Evolutionary conservation across 2,113 vertebrate genomes (phyloP), one percentile per base, ranked within the genome.

Genomic region (Cyprinodon variegatus): DNA sequence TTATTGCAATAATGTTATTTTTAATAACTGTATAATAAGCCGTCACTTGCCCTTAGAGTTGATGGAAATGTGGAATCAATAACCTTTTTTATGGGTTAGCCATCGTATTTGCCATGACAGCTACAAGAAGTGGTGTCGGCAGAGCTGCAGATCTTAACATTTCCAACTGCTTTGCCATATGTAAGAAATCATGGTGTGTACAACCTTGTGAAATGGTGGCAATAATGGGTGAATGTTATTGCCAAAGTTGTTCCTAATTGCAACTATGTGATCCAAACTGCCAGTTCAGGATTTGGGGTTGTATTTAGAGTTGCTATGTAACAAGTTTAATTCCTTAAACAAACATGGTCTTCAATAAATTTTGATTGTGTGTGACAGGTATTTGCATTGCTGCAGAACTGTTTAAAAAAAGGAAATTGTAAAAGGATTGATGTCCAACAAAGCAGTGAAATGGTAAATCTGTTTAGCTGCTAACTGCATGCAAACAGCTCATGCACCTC

Each of bases 1-100:
- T 93, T 77, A 76, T 74, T 91, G 86, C 60, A 90, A 92, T 92
- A 86, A 93, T 93, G 86, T 90, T 83, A 76, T 88, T 90, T 93
- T 92, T 88, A 93, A 93, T 90, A 93, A 90, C 84, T 84, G 69
- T 86, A 90, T 89, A 89, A 85, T 88, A 88, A 87, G 76, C 76
- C 83, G 68, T 86, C 61, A 64, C 64, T 77, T 89, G 72, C 83
- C 81, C 84, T 85, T 77, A 46, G 46, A 88, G 79, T 82, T 68
- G 72, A 87, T 74, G 87, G 85, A 93, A 93, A 92, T 91, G 72
- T 93, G 88, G 87, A 91, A 85, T 88, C 88, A 91, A 91, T 93
- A 89, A 87, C 74, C 29, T 66, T 74, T 75, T 65, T 86, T 63
- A 83, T 86, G 85, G 84, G 88, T 90, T 89, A 77, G 87, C 81